Percentiles rank a stretch among this genome's conserved stretches.
These are phyloP conservation scores for Cichlasoma orientale DNA, from an alignment of 2,797 vertebrate species.

Conservation along the genomic window DNA sequence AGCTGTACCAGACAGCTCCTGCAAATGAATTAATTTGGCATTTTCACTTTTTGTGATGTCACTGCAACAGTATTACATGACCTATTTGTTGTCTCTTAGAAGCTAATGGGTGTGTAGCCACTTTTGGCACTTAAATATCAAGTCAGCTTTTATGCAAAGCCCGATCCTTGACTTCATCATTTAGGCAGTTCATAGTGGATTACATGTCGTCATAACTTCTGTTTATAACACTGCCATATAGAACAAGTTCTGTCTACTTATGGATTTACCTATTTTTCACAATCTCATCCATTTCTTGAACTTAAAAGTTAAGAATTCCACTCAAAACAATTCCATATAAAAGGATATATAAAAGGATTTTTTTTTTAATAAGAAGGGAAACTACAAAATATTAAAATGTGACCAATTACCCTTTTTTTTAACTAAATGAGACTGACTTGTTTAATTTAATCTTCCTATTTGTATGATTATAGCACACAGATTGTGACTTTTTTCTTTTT, in stretches of 20 bases:
- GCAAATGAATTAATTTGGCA: slow-evolving; percentile 19
- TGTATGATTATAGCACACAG: slow-evolving; percentile 37
- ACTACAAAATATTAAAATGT: slow-evolving; percentile 54
- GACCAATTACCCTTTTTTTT: slow-evolving; percentile 21
- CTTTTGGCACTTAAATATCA: slow-evolving; percentile 30
- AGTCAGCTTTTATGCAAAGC: slow-evolving; percentile 21
- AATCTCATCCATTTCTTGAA: slow-evolving; percentile 55
- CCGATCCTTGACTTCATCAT: slow-evolving; percentile 2
- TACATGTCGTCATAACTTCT: slow-evolving; percentile 43
- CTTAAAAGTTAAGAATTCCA: slow-evolving; percentile 67
- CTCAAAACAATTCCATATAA: slow-evolving; percentile 74
- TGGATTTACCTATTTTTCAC: slow-evolving; percentile 40
- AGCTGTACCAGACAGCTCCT: slow-evolving; percentile 83
- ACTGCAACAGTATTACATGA: background rate
- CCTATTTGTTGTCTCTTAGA: slow-evolving; percentile 12
- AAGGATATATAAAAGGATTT: slow-evolving; percentile 73
- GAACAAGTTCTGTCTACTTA: slow-evolving; percentile 51
- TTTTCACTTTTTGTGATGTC: slow-evolving; percentile 22
- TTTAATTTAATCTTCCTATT: slow-evolving; percentile 12
- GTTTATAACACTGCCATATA: slow-evolving; percentile 66
- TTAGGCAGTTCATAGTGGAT: slow-evolving; percentile 6
- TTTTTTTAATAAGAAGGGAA: slow-evolving; percentile 26
- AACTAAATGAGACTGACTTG: slow-evolving; percentile 47
- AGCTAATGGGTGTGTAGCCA: background rate
- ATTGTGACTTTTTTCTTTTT: slow-evolving; percentile 11